A percentile compares a stretch with the other conserved stretches of the same genome.
These are phyloP conservation scores for Rhineura floridana DNA, from an alignment of 2,113 vertebrate species.

Conservation along the genomic window DNA sequence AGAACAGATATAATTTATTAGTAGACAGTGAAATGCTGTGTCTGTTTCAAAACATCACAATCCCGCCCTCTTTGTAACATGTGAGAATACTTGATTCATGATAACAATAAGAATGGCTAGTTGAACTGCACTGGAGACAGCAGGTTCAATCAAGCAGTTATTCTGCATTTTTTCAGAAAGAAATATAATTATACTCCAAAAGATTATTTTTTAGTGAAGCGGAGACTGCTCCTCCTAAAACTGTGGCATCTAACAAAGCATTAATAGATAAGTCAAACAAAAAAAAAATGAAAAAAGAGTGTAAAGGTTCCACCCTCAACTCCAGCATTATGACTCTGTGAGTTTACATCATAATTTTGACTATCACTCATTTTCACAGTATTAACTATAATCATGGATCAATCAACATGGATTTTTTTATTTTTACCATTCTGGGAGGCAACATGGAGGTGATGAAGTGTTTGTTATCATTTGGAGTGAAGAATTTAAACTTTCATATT, in stretches of 20 bases:
- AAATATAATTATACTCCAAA: not conserved
- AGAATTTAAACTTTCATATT: not conserved
- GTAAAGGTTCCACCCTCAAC: not conserved
- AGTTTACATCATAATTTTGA: not conserved
- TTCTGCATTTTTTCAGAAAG: not conserved
- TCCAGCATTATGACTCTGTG: not conserved
- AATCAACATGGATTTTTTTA: not conserved
- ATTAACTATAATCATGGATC: not conserved
- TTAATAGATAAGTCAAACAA: not conserved
- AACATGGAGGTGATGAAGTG: not conserved
- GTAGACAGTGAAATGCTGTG: not conserved
- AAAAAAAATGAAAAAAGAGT: not conserved
- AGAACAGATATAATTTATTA: not conserved
- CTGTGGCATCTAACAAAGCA: not conserved
- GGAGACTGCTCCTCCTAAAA: not conserved
- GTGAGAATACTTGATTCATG: not conserved
- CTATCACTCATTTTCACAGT: not conserved
- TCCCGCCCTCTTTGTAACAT: not conserved
- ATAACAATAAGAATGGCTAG: not conserved
- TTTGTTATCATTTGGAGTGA: not conserved
- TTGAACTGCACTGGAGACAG: not conserved
- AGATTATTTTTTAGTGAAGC: not conserved
- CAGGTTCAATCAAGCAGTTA: not conserved
- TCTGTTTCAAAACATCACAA: not conserved
- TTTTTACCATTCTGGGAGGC: not conserved